Percentiles rank a stretch among this genome's conserved stretches.
phyloP scores from a whole-genome alignment of 2,888 invertebrate genomes.

The Pseudococcus longispinus region DNA sequence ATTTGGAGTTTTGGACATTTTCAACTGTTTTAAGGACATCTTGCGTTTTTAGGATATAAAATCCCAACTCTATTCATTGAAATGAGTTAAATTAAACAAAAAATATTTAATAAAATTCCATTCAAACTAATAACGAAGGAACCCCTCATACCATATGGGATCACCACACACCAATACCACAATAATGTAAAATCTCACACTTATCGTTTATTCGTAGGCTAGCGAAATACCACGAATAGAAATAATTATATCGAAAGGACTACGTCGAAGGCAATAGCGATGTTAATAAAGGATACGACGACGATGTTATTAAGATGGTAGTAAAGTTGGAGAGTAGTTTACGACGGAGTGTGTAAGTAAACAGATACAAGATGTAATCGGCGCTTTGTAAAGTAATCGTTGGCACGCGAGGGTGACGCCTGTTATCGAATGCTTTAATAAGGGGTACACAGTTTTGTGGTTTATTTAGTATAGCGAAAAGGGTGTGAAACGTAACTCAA shows the following conservation, averaged over 20 bases:
- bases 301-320: background rate
- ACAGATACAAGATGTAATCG: slow-evolving; percentile 34
- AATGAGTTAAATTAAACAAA: too few relatives aligned
- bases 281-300: background rate
- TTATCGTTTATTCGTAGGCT: background rate
- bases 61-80: too few relatives aligned
- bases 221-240: background rate
- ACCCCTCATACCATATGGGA: background rate
- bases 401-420: slow-evolving; percentile 34
- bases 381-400: slow-evolving; percentile 25
- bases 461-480: slow-evolving; percentile 7
- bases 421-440: slow-evolving; percentile 26
- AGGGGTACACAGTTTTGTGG: slow-evolving; percentile 23
- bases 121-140: too few relatives aligned
- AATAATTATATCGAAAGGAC: background rate
- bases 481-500: slow-evolving; percentile 15
- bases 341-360: slow-evolving; percentile 5
- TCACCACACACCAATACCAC: background rate
- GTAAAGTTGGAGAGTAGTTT: slow-evolving; percentile 9
- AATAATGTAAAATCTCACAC: background rate
- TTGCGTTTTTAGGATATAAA: too few relatives aligned
- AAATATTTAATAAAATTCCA: too few relatives aligned
- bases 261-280: background rate
- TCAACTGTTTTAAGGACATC: too few relatives aligned
- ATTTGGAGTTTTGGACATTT: too few relatives aligned